Base-by-base conservation (phyloP, 1,140 invertebrate genomes). In the Leucophenga varia region DNA sequence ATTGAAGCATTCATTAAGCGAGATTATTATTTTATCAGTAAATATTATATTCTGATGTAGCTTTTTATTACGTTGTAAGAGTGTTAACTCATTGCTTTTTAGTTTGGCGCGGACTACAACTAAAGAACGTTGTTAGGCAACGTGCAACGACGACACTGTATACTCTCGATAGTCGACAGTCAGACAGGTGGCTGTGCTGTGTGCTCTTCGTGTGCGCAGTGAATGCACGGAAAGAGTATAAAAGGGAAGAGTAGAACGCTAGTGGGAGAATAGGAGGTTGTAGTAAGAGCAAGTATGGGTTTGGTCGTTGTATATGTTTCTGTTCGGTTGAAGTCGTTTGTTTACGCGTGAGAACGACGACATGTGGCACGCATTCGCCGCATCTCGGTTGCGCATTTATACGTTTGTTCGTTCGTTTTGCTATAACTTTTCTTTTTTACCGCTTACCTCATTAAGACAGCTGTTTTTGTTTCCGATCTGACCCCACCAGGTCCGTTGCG, bases 21-120 rank as follows among this genome's bases (percentile, higher is more conserved):
- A 19, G 47, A 57, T 65, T 64, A 67, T 65, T 65, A 57, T 54
- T 54, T 45, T 50, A 59, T 63, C 47, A 34, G 51, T n/a, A n/a
- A n/a, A n/a, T n/a, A n/a, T n/a, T n/a, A n/a, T n/a, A n/a, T n/a
- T n/a, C n/a, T n/a, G n/a, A n/a, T n/a, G n/a, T n/a, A n/a, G n/a
- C n/a, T n/a, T n/a, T n/a, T n/a, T n/a, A n/a, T n/a, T n/a, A n/a
- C n/a, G n/a, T n/a, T n/a, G n/a, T n/a, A n/a, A n/a, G n/a, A n/a
- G n/a, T n/a, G n/a, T n/a, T n/a, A n/a, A n/a, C n/a, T n/a, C 63
- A 57, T 55, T 68, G 54, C 54, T 63, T 63, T 59, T 63, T 40
- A 47, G 50, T 52, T 13, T 51, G 32, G 40, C 48, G 21, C 20
- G 13, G 38, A 40, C 12, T 37, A 14, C 46, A 38, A 22, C 46